A percentile compares a stretch with the other conserved stretches of the same genome.
Conservation (phyloP, 2,797 vertebrate genomes). For the Coluber constrictor region DNA sequence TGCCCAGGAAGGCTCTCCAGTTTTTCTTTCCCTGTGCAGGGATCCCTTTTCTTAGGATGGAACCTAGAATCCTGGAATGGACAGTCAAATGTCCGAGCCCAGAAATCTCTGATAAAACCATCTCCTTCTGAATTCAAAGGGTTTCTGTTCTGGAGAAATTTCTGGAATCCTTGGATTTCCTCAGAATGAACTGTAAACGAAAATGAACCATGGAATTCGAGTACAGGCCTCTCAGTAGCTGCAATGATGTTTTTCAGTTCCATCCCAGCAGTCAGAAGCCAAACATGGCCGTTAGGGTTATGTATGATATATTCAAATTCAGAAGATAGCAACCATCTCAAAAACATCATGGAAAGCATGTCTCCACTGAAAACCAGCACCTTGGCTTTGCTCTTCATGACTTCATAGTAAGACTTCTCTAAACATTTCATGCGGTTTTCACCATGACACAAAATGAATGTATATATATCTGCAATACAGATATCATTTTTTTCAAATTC, state of each 20-base stretch:
- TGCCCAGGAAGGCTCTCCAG: no score
- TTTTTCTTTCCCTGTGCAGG: no score
- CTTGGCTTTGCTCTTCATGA: neutral
- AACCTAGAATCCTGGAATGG: no score
- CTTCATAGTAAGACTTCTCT: neutral
- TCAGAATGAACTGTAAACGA: neutral
- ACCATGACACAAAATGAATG: neutral
- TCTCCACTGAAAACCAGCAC: neutral
- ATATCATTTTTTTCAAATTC: neutral
- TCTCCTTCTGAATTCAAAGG: no score
- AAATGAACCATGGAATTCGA: neutral
- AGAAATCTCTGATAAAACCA: no score
- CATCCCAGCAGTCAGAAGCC: neutral
- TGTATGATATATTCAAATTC: accelerated
- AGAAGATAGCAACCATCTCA: neutral
- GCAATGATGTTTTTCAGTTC: neutral
- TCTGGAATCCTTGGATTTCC: no score
- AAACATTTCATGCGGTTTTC: neutral
- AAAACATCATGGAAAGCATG: neutral
- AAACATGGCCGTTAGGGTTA: neutral
- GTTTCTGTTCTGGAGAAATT: no score
- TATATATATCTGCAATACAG: neutral
- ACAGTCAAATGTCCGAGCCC: no score
- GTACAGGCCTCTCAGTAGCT: accelerated
- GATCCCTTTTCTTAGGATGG: no score